Percentiles rank a stretch among this genome's conserved stretches.
phyloP scores from a whole-genome alignment of 2,113 vertebrate genomes.

The Sarotherodon lohbergeri region DNA sequence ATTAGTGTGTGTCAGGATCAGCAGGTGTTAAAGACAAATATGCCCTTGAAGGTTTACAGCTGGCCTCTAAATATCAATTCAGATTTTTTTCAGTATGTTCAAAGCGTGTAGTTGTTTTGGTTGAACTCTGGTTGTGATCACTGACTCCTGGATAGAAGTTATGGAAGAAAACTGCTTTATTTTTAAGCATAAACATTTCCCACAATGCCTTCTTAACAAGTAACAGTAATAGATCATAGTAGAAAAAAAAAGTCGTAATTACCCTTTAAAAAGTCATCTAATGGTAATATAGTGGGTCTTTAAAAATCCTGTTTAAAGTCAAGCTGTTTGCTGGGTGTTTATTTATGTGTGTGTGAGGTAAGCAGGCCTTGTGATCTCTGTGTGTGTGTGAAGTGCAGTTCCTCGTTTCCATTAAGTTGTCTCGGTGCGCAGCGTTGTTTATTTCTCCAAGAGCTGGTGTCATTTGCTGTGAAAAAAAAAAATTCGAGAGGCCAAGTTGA shows the following conservation, averaged over 20 bases:
- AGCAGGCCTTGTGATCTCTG: neutral
- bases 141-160: neutral
- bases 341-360: conserved; percentile 5
- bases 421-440: neutral
- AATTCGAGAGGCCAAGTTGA: neutral
- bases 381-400: neutral
- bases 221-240: neutral
- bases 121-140: neutral
- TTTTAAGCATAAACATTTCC: neutral
- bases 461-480: conserved; percentile 4
- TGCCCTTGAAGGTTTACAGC: conserved; percentile 25
- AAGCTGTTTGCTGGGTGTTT: neutral
- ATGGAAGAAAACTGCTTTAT: neutral
- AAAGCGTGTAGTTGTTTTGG: neutral
- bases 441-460: conserved; percentile 28
- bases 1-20: conserved; percentile 5
- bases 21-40: neutral
- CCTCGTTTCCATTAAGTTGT: conserved; percentile 27
- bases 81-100: neutral
- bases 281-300: neutral
- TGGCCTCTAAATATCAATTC: neutral
- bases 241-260: neutral
- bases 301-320: neutral
- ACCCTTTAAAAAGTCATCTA: neutral
- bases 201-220: neutral